Base-by-base conservation (phyloP, 2,113 vertebrate species). In the Prionailurus bengalensis region DNA sequence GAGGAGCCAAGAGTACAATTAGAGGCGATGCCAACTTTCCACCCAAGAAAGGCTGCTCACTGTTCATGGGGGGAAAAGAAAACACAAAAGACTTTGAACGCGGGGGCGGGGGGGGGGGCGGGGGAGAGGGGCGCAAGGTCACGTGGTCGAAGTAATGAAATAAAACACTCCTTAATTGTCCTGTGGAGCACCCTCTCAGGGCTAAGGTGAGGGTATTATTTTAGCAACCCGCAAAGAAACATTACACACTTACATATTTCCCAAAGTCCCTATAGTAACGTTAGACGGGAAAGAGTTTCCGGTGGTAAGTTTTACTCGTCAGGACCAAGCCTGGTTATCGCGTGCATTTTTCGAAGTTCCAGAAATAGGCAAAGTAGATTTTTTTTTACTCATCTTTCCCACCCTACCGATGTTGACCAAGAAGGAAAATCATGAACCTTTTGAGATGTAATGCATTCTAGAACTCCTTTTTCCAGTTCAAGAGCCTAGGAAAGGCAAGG, bases 1-100 rank as follows among this genome's bases (percentile, higher is more conserved):
- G 10, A 91, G 84, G 7, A 58, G 55, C n/a, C 66, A 97, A 93
- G 65, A 91, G 93, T 66, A 83, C 82, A 91, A 95, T 71, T 78
- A 71, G 91, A 96, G 51, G 10, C 61, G 94, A 58, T 83, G 68
- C 10, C n/a, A 33, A 92, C 8, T 91, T 97, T 94, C 42, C 31
- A 91, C 1, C 11, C 13, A 95, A 61, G 48, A 81, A 78, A 90
- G 23, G 68, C 48, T 86, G 73, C 68, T 92, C 39, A 63, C 55
- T 76, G 21, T 87, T 96, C 80, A 94, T 87, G 48, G 31, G 55
- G 48, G 5, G 4, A 45, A 45, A 45, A 13, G 42, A 16, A 66
- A 14, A 92, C 11, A 78, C 17, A 79, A 88, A 96, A 45, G 48
- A 10, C 27, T 42, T 94, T 90, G 39, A 96, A 94, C 45, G 45